Percentiles rank a stretch among this genome's conserved stretches.
Evolutionary conservation across 1,140 invertebrate species (phyloP).

Genomic region (Drosophila nebulosa): DNA sequence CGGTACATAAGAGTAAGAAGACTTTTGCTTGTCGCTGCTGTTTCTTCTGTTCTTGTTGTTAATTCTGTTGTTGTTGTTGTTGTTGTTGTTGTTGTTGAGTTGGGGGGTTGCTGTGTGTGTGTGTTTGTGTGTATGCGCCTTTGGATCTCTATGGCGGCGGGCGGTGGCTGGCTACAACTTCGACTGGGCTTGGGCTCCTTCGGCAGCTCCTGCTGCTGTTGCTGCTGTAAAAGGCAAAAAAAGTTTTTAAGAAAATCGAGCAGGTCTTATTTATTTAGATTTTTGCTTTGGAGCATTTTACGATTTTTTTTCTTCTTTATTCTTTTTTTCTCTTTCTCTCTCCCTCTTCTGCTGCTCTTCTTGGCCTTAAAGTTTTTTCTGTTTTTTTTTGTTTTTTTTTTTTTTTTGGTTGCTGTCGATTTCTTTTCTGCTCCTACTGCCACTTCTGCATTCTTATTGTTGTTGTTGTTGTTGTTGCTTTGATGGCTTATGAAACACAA

Average conservation of each 20-base stretch:
- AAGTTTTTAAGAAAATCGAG: conserved; percentile 67
- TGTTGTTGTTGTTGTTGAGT: conserved; percentile 16
- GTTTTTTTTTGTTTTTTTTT: conserved; percentile 14
- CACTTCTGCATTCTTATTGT: conserved; percentile 32
- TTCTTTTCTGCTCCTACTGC: conserved; percentile 39
- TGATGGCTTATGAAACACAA: conserved; percentile 47
- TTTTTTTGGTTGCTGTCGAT: conserved; percentile 40
- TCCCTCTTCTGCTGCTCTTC: conserved; percentile 29
- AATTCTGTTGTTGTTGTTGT: conserved; percentile 24
- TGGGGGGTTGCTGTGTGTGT: background rate
- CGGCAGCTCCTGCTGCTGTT: conserved; percentile 15
- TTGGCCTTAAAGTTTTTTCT: conserved; percentile 46
- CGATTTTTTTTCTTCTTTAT: conserved; percentile 34
- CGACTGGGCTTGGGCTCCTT: conserved; percentile 8
- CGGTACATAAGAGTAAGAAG: background rate
- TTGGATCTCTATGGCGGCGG: background rate
- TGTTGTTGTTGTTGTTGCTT: conserved; percentile 44
- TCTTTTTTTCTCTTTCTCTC: conserved; percentile 33
- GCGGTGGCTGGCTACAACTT: background rate
- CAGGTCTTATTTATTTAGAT: conserved; percentile 71
- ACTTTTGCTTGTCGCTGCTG: conserved; percentile 13
- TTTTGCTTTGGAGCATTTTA: conserved; percentile 41
- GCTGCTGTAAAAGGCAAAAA: conserved; percentile 38
- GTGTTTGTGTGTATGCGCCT: background rate
- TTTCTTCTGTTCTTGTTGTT: conserved; percentile 27